Base-by-base conservation (phyloP, 2,113 vertebrate species). In the Chloropsis hardwickii region DNA sequence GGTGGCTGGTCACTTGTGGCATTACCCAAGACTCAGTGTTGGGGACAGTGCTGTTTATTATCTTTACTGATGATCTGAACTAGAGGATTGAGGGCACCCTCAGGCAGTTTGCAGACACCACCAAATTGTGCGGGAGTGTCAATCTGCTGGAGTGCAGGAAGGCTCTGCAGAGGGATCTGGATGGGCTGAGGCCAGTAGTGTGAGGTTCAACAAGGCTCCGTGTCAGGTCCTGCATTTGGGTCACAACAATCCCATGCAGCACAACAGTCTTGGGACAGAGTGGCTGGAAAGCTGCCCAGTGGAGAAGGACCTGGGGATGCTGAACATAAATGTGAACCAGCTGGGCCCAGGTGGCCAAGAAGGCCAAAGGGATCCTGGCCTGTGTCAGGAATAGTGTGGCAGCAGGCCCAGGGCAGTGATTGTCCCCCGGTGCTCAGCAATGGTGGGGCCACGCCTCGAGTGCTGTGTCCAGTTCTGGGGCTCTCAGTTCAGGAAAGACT, bases 141-240 rank as follows among this genome's bases (percentile, higher is more conserved):
- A 31, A 27, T 39, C 33, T 71, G 33, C 81, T 71, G 66, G 81
- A 78, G 17, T 58, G 28, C 20, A 72, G 57, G n/a, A 58, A 45
- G n/a, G 66, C 51, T 58, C n/a, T 66, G 45, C 73, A 85, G 45
- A 53, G 21, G 66, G 44, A 19, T 58, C 65, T 65, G 65, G 7
- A 51, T 22, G 25, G 57, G n/a, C 40, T 4, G 6, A 84, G 56
- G 33, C 42, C 6, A 22, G 0, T 0, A 0, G 16, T 37, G 17
- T 39, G 44, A 65, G 23, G 9, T 22, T n/a, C 37, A 58, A 14
- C 19, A n/a, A 39, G 13, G 33, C 16, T 10, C 6, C 25, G 37
- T 65, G 50, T 44, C 1, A 2, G 17, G 2, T 90, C 28, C 50
- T 51, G 33, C 11, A 8, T 16, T 45, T 58, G 57, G 33, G 37